Percentiles rank a stretch among this genome's conserved stretches.
phyloP scores from a whole-genome alignment of 2,113 vertebrate species.

The Cygnus atratus region DNA sequence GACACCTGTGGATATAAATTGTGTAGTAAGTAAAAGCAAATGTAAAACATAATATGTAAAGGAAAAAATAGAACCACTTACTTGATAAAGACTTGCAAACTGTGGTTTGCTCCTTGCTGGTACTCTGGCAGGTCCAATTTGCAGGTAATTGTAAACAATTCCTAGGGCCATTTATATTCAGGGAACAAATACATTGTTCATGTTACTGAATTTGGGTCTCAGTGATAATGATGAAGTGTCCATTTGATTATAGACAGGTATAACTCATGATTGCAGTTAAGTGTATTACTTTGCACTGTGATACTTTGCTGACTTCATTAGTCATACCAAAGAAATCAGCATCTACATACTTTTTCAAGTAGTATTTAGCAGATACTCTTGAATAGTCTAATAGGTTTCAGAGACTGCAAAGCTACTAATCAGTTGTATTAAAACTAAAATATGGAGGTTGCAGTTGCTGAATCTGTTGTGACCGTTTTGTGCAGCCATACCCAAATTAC shows the following conservation, averaged over 20 bases:
- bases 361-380: not conserved
- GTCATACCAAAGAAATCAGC: not conserved
- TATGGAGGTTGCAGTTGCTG: not conserved
- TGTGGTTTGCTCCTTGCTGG: not conserved
- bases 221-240: not conserved
- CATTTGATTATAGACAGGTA: not conserved
- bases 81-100: not conserved
- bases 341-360: not conserved
- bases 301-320: not conserved
- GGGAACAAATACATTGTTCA: not conserved
- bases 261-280: not conserved
- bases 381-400: not conserved
- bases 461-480: not conserved
- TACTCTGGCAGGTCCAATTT: not conserved
- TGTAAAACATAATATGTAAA: not conserved
- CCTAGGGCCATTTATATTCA: not conserved
- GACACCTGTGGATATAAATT: constrained; percentile 59
- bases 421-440: not conserved
- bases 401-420: not conserved
- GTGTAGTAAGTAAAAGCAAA: constrained; percentile 75
- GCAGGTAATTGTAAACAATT: not conserved
- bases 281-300: not conserved
- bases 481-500: not conserved
- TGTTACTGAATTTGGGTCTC: not conserved
- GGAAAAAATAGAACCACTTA: not conserved